Conservation (phyloP, 1,140 invertebrate genomes). For the Holcopasites calliopsidis region DNA sequence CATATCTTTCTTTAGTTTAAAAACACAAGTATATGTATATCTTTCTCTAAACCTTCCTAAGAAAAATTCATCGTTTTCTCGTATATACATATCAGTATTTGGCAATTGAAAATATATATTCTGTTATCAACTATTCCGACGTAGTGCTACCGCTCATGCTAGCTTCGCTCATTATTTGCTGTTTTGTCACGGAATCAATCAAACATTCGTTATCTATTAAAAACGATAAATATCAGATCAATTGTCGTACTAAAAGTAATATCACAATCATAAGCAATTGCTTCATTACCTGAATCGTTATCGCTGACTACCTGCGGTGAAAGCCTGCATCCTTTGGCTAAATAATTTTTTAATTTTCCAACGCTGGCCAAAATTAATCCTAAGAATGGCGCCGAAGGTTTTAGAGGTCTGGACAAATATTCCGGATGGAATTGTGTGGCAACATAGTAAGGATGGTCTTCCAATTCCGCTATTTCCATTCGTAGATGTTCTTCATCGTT, state of each 20-base stretch:
- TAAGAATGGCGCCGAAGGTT: constrained; percentile 96
- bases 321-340: constrained; percentile 85
- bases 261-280: not conserved
- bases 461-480: constrained; percentile 93
- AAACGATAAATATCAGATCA: not conserved
- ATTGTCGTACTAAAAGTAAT: not conserved
- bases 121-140: constrained; percentile 9
- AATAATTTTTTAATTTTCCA: constrained; percentile 86
- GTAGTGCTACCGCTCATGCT: constrained; percentile 46
- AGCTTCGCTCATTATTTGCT: not conserved
- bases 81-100: constrained; percentile 5
- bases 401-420: constrained; percentile 95
- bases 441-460: constrained; percentile 94
- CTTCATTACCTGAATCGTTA: constrained; percentile 83
- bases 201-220: constrained; percentile 33
- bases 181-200: constrained; percentile 6
- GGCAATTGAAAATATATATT: constrained; percentile 9
- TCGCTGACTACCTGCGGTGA: constrained; percentile 85
- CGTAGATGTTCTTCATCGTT: constrained; percentile 85
- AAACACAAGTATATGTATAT: not conserved
- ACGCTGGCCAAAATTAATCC: constrained; percentile 94
- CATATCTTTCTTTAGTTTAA: too few relatives aligned
- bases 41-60: not conserved
- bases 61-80: not conserved
- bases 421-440: constrained; percentile 99